Evolutionary conservation across 2,113 vertebrate species (phyloP).

Genomic region (Otocyon megalotis): DNA sequence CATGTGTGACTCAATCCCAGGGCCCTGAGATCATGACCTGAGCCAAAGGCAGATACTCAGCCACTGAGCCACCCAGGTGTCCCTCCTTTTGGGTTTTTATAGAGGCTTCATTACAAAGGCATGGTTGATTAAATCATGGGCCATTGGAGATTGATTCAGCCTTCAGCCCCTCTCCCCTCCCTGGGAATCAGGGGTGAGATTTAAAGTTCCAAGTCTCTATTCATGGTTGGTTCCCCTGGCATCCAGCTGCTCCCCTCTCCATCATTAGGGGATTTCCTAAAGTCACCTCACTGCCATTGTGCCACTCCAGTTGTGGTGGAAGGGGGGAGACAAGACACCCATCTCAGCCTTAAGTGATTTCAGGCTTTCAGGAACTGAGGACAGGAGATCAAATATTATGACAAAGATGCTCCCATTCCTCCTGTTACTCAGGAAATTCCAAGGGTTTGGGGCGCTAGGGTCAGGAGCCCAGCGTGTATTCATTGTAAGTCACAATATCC

Average conservation of each 20-base stretch:
- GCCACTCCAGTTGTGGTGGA: neutral
- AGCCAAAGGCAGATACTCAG: no score
- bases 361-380: neutral
- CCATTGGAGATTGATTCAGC: neutral
- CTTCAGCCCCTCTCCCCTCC: neutral
- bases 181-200: neutral
- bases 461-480: neutral
- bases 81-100: neutral
- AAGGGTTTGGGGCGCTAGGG: neutral
- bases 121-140: neutral
- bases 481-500: neutral
- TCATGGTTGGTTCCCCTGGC: neutral
- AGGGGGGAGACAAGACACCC: neutral
- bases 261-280: neutral
- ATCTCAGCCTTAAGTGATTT: neutral
- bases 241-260: neutral
- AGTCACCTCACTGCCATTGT: neutral
- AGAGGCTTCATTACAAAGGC: neutral
- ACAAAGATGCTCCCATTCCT: neutral
- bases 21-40: no score
- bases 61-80: no score
- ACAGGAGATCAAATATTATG: neutral
- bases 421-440: neutral
- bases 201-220: neutral
- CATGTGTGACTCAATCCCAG: no score